A percentile compares a stretch with the other conserved stretches of the same genome.
Evolutionary conservation across 1,140 invertebrate species (phyloP).

Genomic region (Acyrthosiphon pisum): DNA sequence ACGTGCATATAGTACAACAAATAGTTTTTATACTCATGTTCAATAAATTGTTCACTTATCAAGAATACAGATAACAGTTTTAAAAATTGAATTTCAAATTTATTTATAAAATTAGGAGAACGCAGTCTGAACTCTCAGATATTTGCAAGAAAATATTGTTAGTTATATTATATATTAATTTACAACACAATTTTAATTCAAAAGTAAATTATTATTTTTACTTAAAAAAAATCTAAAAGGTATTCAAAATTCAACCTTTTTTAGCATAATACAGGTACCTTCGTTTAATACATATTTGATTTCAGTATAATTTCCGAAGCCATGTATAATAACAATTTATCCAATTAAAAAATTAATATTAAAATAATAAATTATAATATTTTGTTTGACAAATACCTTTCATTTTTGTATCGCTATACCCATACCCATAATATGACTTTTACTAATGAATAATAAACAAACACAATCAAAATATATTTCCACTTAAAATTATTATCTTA

Average conservation of each 20-base stretch:
- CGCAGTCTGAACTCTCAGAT: background rate
- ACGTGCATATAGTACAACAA: background rate
- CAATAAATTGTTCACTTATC: background rate
- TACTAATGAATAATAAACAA: background rate
- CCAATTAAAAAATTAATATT: background rate
- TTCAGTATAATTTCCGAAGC: background rate
- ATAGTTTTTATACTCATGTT: background rate
- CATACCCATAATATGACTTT: background rate
- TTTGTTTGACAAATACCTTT: background rate
- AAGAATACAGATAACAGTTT: background rate
- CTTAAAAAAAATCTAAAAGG: no score
- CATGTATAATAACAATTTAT: background rate
- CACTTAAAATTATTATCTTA: background rate
- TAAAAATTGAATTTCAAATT: background rate
- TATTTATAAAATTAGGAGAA: background rate
- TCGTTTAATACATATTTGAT: background rate
- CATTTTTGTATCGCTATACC: background rate
- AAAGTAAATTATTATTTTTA: no score
- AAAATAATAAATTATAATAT: background rate
- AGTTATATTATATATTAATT: background rate
- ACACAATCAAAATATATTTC: background rate
- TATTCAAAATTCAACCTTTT: background rate
- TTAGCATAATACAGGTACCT: background rate
- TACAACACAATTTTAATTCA: background rate
- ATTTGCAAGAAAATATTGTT: background rate